These are phyloP conservation scores for Dascillus cervinus DNA, from an alignment of 2,888 invertebrate species.

Conservation along the genomic window DNA sequence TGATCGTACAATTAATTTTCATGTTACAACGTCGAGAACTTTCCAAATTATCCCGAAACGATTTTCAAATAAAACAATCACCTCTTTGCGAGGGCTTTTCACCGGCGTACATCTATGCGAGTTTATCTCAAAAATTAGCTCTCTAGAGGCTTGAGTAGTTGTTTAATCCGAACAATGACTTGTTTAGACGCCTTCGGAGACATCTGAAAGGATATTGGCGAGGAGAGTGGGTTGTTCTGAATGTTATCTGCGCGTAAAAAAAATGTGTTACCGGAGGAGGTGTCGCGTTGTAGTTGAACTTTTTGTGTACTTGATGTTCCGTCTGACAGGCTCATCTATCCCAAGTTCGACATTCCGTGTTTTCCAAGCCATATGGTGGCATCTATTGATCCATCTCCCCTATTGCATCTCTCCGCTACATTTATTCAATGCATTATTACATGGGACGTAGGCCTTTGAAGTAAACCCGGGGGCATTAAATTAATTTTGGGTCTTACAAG, in stretches of 20 bases:
- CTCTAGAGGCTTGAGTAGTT: constrained; percentile 17
- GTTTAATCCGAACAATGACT: constrained; percentile 21
- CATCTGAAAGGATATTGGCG: constrained; percentile 10
- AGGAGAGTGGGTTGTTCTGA: too few relatives aligned
- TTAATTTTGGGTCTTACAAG: too few relatives aligned
- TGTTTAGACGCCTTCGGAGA: constrained; percentile 20
- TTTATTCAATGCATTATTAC: constrained; percentile 10
- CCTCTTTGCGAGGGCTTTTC: too few relatives aligned
- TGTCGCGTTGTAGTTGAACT: too few relatives aligned
- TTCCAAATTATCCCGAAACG: too few relatives aligned
- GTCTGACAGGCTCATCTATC: constrained; percentile 14
- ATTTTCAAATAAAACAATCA: too few relatives aligned
- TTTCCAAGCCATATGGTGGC: constrained; percentile 14
- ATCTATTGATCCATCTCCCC: constrained; percentile 16
- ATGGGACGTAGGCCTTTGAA: too few relatives aligned
- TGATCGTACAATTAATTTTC: constrained; percentile 12
- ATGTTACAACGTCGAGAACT: too few relatives aligned
- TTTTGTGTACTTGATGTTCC: constrained; percentile 9
- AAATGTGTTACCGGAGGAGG: too few relatives aligned
- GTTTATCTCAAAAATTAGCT: constrained; percentile 21
- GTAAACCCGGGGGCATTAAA: too few relatives aligned
- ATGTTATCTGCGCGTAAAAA: too few relatives aligned
- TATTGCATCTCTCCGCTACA: constrained; percentile 15
- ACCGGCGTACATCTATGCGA: constrained; percentile 9
- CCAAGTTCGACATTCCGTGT: constrained; percentile 10